Conservation (phyloP, 2,797 vertebrate genomes). For the Spondyliosoma cantharus region DNA sequence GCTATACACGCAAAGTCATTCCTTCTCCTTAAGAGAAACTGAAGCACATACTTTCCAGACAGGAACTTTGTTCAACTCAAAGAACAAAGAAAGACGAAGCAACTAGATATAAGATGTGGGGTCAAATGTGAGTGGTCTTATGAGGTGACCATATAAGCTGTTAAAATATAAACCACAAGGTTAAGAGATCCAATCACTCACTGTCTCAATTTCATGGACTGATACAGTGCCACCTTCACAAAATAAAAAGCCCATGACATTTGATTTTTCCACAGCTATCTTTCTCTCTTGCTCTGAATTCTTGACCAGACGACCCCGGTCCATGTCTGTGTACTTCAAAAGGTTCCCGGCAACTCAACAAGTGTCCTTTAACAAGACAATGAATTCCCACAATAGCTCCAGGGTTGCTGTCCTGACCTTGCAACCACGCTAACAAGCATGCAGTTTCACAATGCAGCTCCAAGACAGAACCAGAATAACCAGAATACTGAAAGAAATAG, state of each 20-base stretch:
- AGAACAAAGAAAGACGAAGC: neutral
- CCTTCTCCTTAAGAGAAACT: slow-evolving; percentile 9
- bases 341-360: slow-evolving; percentile 28
- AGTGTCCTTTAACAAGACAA: slow-evolving; percentile 55
- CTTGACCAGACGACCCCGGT: slow-evolving; percentile 25
- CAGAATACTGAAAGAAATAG: neutral
- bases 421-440: slow-evolving; percentile 45
- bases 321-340: slow-evolving; percentile 45
- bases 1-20: slow-evolving; percentile 15
- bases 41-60: slow-evolving; percentile 7
- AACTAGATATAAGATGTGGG: neutral
- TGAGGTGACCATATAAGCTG: neutral
- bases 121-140: neutral
- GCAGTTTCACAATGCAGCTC: slow-evolving; percentile 8
- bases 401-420: slow-evolving; percentile 45
- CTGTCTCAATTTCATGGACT: neutral
- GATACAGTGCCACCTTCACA: neutral
- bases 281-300: neutral
- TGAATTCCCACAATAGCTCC: slow-evolving; percentile 52
- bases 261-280: slow-evolving; percentile 10
- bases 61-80: neutral
- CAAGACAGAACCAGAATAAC: neutral
- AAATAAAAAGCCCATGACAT: neutral
- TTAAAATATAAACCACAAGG: neutral
- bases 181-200: neutral